Evolutionary conservation across 2,797 vertebrate species (phyloP).

Genomic region (Tenualosa ilisha): DNA sequence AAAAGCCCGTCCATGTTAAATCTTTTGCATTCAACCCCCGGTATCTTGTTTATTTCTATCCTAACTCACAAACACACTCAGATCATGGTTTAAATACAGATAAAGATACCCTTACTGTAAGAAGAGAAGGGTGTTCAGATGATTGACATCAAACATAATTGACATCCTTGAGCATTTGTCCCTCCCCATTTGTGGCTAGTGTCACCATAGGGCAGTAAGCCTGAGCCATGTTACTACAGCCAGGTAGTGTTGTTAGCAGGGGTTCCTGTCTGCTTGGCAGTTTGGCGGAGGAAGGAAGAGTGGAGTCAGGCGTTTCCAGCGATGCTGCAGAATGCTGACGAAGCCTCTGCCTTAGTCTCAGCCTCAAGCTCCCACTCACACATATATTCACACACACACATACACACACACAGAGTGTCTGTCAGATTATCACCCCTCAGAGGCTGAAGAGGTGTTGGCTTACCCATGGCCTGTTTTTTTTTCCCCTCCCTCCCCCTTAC

Average conservation of each 20-base stretch:
- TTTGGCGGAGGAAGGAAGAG: constrained; percentile 71
- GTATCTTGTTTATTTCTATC: background rate
- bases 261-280: background rate
- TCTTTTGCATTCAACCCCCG: background rate
- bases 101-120: background rate
- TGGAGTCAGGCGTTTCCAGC: constrained; percentile 68
- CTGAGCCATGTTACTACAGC: background rate
- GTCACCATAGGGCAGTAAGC: background rate
- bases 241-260: background rate
- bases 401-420: too few relatives aligned
- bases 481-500: background rate
- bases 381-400: too few relatives aligned
- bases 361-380: background rate
- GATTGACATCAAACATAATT: background rate
- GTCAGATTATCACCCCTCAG: background rate
- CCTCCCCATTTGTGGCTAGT: background rate
- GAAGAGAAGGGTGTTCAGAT: background rate
- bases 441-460: background rate
- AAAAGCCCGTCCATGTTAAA: background rate
- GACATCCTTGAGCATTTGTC: background rate
- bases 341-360: constrained; percentile 48
- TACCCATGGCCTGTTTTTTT: background rate
- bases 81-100: background rate
- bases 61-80: background rate
- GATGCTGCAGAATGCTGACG: constrained; percentile 74